Percentiles rank a stretch among this genome's conserved stretches.
Conservation (phyloP, 2,113 vertebrate genomes). For the Telmatochromis sp. region DNA sequence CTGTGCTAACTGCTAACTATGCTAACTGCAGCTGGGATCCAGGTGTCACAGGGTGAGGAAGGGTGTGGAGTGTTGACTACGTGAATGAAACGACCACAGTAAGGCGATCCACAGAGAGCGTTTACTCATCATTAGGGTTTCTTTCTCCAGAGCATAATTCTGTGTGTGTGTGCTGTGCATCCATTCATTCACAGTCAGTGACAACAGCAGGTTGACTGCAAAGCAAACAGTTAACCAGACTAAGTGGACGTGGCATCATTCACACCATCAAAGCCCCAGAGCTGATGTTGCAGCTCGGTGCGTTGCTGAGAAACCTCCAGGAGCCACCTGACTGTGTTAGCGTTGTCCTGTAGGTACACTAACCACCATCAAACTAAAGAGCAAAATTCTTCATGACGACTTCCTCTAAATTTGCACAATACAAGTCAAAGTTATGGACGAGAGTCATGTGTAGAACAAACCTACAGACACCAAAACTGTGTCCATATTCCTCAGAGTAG, state of each 20-base stretch:
- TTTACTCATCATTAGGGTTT: not conserved
- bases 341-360: not conserved
- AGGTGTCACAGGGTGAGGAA: too few relatives aligned
- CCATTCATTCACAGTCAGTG: not conserved
- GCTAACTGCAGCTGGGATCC: not conserved
- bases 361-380: not conserved
- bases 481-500: not conserved
- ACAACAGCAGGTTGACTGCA: not conserved
- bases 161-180: not conserved
- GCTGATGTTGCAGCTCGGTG: not conserved
- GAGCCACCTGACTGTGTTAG: not conserved
- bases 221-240: not conserved
- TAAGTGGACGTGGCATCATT: not conserved
- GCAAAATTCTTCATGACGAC: not conserved
- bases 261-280: not conserved
- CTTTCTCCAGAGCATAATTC: not conserved
- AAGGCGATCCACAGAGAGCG: not conserved
- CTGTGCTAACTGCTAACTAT: too few relatives aligned
- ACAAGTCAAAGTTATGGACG: not conserved
- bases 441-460: not conserved
- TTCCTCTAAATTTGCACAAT: not conserved
- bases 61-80: rapidly evolving
- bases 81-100: not conserved
- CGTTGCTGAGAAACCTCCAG: not conserved
- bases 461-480: not conserved